Evolutionary conservation across 2,888 invertebrate species (phyloP), one percentile per base, ranked within the genome.

Genomic region (Pomacea canaliculata): DNA sequence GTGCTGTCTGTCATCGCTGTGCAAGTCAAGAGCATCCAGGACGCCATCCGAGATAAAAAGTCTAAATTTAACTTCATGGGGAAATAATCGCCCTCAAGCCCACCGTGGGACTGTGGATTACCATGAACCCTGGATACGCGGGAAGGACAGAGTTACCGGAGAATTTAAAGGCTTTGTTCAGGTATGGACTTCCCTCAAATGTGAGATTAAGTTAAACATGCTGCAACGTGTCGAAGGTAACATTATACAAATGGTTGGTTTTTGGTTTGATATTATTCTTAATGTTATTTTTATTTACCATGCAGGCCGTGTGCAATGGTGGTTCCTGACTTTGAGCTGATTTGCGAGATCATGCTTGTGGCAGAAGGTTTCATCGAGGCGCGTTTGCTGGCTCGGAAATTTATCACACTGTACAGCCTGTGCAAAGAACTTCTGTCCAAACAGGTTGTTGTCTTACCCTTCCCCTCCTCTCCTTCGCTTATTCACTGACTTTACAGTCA

Each of bases 41-140:
- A 97, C 89, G 97, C 97, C 16, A 95, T 97, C 76, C 94, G 96
- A 82, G 96, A 96, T 87, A 96, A 96, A 89, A 97, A 97, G 91
- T 92, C 93, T 8, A 93, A 92, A 68, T 98, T 98, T 85, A 96
- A 97, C 91, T 97, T 98, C 89, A 96, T 97, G 95, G 98, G 98
- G 97, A 98, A 91, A 94, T 93, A 72, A 98, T 98, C 83, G 93
- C 93, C 0, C 91, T 98, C 79, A 94, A 95, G 12, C 94, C 95
- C 12, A 94, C 96, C 0, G 97, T 98, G 12, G 97, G 98, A 4
- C 95, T 98, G 85, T 98, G 98, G 85, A 98, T 98, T 76, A 98
- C 98, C 2, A 98, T 98, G 98, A 98, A 98, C 92, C 98, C 98
- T 0, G 98, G 98, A 12, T 98, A 98, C 89, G 98, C 98, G 7